Conservation (phyloP, 2,113 vertebrate species). For the Diphyllodes magnificus region DNA sequence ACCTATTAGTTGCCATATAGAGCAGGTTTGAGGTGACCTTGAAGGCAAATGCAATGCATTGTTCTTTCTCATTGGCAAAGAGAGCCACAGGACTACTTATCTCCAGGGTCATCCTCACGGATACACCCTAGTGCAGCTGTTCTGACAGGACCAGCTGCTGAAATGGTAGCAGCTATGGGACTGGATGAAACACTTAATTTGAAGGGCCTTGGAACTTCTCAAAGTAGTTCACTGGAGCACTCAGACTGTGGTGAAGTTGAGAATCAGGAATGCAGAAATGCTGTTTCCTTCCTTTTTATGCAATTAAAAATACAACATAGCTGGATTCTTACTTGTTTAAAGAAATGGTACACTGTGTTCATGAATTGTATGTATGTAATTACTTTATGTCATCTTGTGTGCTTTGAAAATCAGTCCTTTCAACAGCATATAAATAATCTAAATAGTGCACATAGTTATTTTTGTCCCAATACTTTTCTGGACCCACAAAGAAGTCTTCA, state of each 20-base stretch:
- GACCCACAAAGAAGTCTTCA: not conserved
- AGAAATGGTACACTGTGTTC: not conserved
- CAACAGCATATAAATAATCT: not conserved
- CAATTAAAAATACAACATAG: fast-evolving
- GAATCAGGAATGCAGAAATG: not conserved
- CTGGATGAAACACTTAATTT: not conserved
- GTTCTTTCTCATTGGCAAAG: not conserved
- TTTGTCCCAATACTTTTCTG: not conserved
- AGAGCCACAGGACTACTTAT: not conserved
- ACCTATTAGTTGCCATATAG: not conserved
- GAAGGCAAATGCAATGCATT: not conserved
- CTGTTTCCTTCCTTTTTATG: not conserved
- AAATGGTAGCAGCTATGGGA: not conserved
- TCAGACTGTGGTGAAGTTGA: not conserved
- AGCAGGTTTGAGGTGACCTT: not conserved
- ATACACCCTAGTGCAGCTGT: not conserved
- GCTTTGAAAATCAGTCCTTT: not conserved
- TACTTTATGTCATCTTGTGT: not conserved
- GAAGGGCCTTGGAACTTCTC: not conserved
- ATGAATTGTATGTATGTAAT: not conserved
- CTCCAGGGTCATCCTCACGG: not conserved
- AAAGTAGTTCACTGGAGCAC: not conserved
- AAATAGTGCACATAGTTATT: not conserved
- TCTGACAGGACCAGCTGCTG: not conserved
- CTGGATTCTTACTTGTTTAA: not conserved